Base-by-base conservation (phyloP, 1,140 invertebrate species). In the Drosophila neocordata region DNA sequence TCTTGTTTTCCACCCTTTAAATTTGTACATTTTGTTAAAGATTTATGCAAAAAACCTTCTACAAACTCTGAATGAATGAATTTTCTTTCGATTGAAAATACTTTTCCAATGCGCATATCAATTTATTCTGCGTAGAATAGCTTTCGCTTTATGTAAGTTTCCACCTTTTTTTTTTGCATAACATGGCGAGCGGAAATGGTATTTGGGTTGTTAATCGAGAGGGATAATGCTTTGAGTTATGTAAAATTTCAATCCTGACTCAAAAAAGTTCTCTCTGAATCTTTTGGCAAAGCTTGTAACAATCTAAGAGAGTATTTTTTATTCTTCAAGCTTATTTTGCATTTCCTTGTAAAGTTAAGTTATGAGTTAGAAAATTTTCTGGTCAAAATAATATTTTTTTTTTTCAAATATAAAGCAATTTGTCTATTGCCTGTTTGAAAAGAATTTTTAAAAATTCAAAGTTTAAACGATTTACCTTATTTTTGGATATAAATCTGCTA, bases 91-190 rank as follows among this genome's bases (percentile, higher is more conserved):
- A 81, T 73, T 73, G 65, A 82, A 64, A 83, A 67, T 51, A 56
- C 51, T 65, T 81, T 79, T 70, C 55, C 65, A 81, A 87, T 82
- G 70, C 78, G 70, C 81, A 85, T 87, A 87, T 77, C 66, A 77
- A 87, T 84, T 71, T 52, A 20, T 64, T 63, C 24, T 56, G 53
- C 55, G 41, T n/a, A 34, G n/a, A 6, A 13, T 22, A 11, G 15
- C 38, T 27, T 60, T 61, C 37, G 37, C 65, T 87, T 87, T 87
- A 87, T 87, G 83, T 87, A 87, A 87, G 82, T 63, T 70, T 65
- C 65, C 38, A 41, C 64, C 65, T 79, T 67, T 69, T 79, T 85
- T 87, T 18, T 48, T 48, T 48, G 41, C 83, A 87, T 87, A 87
- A 87, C 82, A 2, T 62, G 52, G 34, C 57, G 37, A 65, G 57